Percentiles rank a stretch among this genome's conserved stretches.
Evolutionary conservation across 1,140 invertebrate species (phyloP).

Genomic region (Anastrepha ludens): DNA sequence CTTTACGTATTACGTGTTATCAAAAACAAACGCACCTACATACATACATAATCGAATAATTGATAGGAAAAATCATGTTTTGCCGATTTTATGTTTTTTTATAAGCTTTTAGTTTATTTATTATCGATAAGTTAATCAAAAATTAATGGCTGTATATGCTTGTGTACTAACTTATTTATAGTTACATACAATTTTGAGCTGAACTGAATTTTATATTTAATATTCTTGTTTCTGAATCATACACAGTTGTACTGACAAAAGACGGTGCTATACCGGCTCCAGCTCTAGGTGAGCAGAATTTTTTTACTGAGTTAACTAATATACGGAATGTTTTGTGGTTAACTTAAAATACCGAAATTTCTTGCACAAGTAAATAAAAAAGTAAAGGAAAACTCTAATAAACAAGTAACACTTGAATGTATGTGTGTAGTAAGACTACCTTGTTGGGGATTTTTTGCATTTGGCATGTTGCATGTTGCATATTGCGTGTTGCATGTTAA

Average conservation of each 20-base stretch:
- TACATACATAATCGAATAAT: too few species aligned
- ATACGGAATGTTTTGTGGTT: neutral
- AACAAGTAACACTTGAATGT: neutral
- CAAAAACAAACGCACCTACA: too few species aligned
- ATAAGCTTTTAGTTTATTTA: neutral
- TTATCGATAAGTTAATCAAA: neutral
- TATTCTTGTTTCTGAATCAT: constrained; percentile 49
- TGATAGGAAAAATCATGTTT: neutral
- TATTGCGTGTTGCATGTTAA: neutral
- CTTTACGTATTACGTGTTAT: too few species aligned
- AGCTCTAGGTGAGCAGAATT: constrained; percentile 79
- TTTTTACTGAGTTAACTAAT: neutral
- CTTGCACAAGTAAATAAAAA: neutral
- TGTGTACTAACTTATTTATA: constrained; percentile 28
- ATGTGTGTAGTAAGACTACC: neutral
- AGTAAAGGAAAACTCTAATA: neutral
- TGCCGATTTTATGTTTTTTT: neutral
- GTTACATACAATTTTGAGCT: neutral
- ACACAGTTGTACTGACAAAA: constrained; percentile 83
- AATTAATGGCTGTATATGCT: neutral
- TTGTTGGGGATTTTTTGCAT: neutral
- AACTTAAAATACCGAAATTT: neutral
- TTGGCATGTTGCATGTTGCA: neutral
- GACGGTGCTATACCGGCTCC: constrained; percentile 83
- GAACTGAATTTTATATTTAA: constrained; percentile 27